Base-by-base conservation (phyloP, 1,140 invertebrate species). In the Aphelenchoides avenae region DNA sequence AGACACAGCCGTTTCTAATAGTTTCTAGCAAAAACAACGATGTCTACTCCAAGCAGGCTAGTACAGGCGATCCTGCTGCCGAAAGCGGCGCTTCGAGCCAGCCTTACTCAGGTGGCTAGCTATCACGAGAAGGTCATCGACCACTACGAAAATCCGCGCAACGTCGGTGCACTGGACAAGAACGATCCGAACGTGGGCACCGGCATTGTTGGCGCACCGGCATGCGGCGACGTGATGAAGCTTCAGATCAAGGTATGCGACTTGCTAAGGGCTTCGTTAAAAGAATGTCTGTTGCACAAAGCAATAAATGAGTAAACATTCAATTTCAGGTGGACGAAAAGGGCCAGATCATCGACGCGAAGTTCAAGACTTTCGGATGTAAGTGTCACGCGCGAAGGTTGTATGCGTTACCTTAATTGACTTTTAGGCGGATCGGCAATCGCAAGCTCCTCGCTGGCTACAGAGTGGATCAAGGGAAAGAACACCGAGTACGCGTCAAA, bases 291-390 rank as follows among this genome's bases (percentile, higher is more conserved):
- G n/a, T n/a, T n/a, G n/a, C n/a, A n/a, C n/a, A n/a, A n/a, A n/a
- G n/a, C n/a, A n/a, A n/a, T n/a, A n/a, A n/a, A n/a, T n/a, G n/a
- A n/a, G n/a, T n/a, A n/a, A n/a, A n/a, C n/a, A n/a, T n/a, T n/a
- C 65, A 26, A 52, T 78, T 83, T 47, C 76, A 82, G 75, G 82
- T 96, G 50, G 92, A 98, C 78, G 87, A 91, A 15, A 83, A 91
- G 81, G 95, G 94, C 57, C 95, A 93, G 78, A 99, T 99, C 46
- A 82, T 94, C 75, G 94, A 99, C 82, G 95, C 95, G 0, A 97
- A 96, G 79, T 99, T 99, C 75, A 99, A 99, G 80, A 99, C 95
- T 11, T 99, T 99, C 83, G 95, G 95, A 15, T 99, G 95, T n/a
- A n/a, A n/a, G n/a, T n/a, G n/a, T n/a, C n/a, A n/a, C n/a, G n/a